Evolutionary conservation across 2,113 vertebrate genomes (phyloP).

Genomic region (Corythornis vintsioides): DNA sequence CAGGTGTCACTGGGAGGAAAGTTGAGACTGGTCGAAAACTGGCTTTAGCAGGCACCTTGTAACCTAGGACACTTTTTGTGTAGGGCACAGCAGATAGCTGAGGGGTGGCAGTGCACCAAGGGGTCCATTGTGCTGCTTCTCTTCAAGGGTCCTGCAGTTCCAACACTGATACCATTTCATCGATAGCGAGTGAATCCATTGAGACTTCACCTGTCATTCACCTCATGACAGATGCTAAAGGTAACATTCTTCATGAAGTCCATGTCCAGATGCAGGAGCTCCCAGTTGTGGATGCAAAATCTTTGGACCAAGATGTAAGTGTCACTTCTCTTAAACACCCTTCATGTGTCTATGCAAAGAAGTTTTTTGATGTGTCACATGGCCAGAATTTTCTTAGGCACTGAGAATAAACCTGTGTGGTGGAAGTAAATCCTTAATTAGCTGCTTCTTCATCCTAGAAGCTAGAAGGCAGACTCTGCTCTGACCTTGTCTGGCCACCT

Average conservation of each 20-base stretch:
- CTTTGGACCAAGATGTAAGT: conserved; percentile 69
- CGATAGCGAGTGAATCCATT: conserved; percentile 61
- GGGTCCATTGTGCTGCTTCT: background rate
- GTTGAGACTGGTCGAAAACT: background rate
- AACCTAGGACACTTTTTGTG: background rate
- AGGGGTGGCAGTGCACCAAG: background rate
- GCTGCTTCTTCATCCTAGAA: background rate
- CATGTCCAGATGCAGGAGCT: conserved; percentile 91
- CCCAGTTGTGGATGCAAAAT: conserved; percentile 67
- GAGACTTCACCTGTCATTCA: conserved; percentile 82
- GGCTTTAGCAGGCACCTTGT: background rate
- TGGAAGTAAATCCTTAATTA: background rate
- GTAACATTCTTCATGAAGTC: conserved; percentile 89
- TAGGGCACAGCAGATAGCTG: background rate
- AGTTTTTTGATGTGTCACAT: background rate
- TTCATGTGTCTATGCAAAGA: fast-evolving
- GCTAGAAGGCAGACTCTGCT: background rate
- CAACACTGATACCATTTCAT: background rate
- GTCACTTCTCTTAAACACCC: background rate
- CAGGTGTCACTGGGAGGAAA: fast-evolving
- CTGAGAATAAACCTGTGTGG: background rate
- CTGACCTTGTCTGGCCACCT: background rate
- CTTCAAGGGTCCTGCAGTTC: conserved; percentile 74
- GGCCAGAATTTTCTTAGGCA: background rate
- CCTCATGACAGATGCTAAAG: conserved; percentile 86